Conservation (phyloP, 2,888 invertebrate genomes). For the Margaritifera margaritifera region DNA sequence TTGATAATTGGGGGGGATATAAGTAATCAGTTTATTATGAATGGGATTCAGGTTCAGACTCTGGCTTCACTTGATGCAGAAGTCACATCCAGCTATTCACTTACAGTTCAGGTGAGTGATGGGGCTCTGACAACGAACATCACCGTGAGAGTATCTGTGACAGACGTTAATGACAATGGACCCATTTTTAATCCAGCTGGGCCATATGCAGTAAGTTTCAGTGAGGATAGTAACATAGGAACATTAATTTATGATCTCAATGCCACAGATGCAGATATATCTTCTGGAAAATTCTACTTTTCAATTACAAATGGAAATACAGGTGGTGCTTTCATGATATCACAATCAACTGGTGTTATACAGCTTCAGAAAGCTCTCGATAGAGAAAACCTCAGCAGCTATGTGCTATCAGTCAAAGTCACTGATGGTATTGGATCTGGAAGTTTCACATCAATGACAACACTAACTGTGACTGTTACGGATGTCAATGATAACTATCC, state of each 20-base stretch:
- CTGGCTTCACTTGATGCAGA: slow-evolving; percentile 50
- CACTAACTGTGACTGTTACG: slow-evolving; percentile 44
- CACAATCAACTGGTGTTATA: slow-evolving; percentile 45
- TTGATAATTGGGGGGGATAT: slow-evolving; percentile 39
- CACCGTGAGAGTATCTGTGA: slow-evolving; percentile 72
- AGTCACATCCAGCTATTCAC: slow-evolving; percentile 29
- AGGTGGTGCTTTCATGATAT: slow-evolving; percentile 44
- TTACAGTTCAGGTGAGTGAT: slow-evolving; percentile 48
- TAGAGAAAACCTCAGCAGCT: slow-evolving; percentile 38
- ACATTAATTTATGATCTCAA: slow-evolving; percentile 38
- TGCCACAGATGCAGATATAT: slow-evolving; percentile 51
- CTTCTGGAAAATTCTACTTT: slow-evolving; percentile 40
- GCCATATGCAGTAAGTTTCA: slow-evolving; percentile 24
- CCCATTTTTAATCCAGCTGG: slow-evolving; percentile 50
- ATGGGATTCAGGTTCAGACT: slow-evolving; percentile 39
- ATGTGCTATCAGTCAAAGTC: slow-evolving; percentile 43
- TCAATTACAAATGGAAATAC: slow-evolving; percentile 47
- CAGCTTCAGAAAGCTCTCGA: slow-evolving; percentile 41
- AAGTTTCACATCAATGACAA: slow-evolving; percentile 39
- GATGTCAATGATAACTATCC: slow-evolving; percentile 56
- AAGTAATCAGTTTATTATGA: slow-evolving; percentile 29
- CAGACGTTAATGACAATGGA: slow-evolving; percentile 54
- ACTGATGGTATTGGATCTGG: slow-evolving; percentile 39
- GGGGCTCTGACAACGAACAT: slow-evolving; percentile 92
- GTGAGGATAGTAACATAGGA: slow-evolving; percentile 39